Evolutionary conservation across 2,113 vertebrate genomes (phyloP).

Genomic region (Scatophagus argus): DNA sequence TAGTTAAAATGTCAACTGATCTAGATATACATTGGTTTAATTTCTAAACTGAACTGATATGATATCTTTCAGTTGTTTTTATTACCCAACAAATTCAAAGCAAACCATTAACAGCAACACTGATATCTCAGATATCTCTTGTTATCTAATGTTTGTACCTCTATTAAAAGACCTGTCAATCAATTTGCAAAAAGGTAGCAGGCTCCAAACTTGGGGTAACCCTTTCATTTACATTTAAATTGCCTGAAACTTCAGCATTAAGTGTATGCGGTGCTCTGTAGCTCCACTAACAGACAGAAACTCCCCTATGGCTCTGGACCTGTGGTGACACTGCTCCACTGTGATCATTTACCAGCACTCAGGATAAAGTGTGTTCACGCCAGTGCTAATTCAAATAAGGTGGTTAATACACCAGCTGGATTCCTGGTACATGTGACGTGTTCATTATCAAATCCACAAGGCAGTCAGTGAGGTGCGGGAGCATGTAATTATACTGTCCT

Average conservation of each 20-base stretch:
- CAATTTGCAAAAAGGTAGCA: neutral
- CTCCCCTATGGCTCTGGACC: constrained; percentile 21
- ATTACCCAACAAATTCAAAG: neutral
- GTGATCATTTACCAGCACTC: constrained; percentile 62
- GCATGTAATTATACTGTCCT: constrained; percentile 61
- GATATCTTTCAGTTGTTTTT: neutral
- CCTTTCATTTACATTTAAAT: constrained; percentile 24
- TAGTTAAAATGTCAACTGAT: neutral
- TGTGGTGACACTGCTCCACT: constrained; percentile 40
- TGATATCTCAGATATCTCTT: neutral
- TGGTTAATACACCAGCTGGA: constrained; percentile 59
- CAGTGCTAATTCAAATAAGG: constrained; percentile 56
- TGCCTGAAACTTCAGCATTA: neutral
- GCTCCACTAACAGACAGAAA: constrained; percentile 18
- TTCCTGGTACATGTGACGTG: constrained; percentile 58
- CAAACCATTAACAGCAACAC: neutral
- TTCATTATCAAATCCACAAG: constrained; percentile 61
- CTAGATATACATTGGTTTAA: neutral
- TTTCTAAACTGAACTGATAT: neutral
- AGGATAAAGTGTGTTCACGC: constrained; percentile 37
- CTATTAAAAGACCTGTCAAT: constrained; percentile 5
- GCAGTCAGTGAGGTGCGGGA: constrained; percentile 50
- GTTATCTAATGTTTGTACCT: neutral
- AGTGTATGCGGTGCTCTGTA: neutral
- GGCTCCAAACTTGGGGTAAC: neutral